phyloP scores from a whole-genome alignment of 1,140 invertebrate species.

The Musca vetustissima region DNA sequence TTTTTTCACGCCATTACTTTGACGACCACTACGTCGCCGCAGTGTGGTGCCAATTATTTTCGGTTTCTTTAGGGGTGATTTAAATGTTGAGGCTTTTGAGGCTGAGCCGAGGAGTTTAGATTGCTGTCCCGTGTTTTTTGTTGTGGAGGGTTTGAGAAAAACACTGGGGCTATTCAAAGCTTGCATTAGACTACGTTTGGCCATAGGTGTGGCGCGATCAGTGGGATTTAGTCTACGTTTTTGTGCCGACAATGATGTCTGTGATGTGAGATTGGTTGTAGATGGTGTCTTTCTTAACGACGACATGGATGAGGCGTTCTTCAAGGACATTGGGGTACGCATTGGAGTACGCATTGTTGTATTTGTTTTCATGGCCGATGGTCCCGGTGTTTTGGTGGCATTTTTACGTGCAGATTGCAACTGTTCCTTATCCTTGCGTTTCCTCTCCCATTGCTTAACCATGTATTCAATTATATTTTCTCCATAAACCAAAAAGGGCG shows the following conservation, averaged over 20 bases:
- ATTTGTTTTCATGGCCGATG: constrained; percentile 20
- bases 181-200: constrained; percentile 41
- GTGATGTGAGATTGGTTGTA: constrained; percentile 5
- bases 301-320: constrained; percentile 40
- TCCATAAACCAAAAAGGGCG: constrained; percentile 63
- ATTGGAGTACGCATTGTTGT: constrained; percentile 26
- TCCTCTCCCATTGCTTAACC: constrained; percentile 60
- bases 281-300: constrained; percentile 48
- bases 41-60: constrained; percentile 41
- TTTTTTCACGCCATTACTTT: constrained; percentile 33
- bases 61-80: constrained; percentile 39
- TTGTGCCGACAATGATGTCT: constrained; percentile 28
- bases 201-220: constrained; percentile 29
- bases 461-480: constrained; percentile 61
- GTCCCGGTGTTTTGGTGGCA: constrained; percentile 4
- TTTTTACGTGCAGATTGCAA: constrained; percentile 45
- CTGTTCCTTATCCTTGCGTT: constrained; percentile 53
- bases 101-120: constrained; percentile 7
- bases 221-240: constrained; percentile 35
- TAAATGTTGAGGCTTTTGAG: constrained; percentile 25
- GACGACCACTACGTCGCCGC: constrained; percentile 39
- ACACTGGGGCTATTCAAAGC: constrained; percentile 30
- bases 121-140: neutral
- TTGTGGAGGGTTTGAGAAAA: constrained; percentile 18
- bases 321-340: constrained; percentile 38